These are phyloP conservation scores for Druon quercuslanigerum DNA, from an alignment of 1,140 invertebrate genomes.

Conservation along the genomic window DNA sequence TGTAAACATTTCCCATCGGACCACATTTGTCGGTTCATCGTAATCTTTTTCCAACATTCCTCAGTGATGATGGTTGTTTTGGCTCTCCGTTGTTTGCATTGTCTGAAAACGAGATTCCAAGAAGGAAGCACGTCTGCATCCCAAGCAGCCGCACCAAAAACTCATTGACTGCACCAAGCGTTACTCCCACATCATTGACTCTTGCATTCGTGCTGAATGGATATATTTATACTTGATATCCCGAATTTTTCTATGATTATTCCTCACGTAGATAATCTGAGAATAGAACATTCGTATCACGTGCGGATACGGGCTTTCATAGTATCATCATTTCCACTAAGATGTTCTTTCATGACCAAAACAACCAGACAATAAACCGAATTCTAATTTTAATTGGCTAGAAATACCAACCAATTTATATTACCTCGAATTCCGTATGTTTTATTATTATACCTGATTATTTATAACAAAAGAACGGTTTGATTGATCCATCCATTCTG, in stretches of 20 bases:
- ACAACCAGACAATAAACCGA: too few species aligned
- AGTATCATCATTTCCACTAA: neutral
- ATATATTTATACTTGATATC: constrained; percentile 16
- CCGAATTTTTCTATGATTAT: constrained; percentile 16
- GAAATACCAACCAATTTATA: too few species aligned
- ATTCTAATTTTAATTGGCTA: too few species aligned
- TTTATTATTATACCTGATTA: too few species aligned
- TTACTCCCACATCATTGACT: constrained; percentile 37
- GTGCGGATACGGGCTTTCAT: neutral
- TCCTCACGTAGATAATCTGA: constrained; percentile 20
- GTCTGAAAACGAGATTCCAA: constrained; percentile 49
- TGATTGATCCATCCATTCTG: too few species aligned
- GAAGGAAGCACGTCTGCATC: constrained; percentile 44
- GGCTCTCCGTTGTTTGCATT: constrained; percentile 28
- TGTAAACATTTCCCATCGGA: too few species aligned
- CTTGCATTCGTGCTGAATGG: neutral
- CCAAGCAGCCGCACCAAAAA: constrained; percentile 48
- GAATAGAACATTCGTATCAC: constrained; percentile 22
- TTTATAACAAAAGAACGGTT: too few species aligned
- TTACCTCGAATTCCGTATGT: too few species aligned
- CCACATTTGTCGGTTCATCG: neutral
- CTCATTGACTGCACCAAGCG: constrained; percentile 46
- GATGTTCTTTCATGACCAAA: neutral
- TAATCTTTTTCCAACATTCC: constrained; percentile 6
- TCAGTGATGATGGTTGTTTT: constrained; percentile 26